Conservation (phyloP, 2,888 invertebrate genomes). For the Metopia argyrocephala region DNA sequence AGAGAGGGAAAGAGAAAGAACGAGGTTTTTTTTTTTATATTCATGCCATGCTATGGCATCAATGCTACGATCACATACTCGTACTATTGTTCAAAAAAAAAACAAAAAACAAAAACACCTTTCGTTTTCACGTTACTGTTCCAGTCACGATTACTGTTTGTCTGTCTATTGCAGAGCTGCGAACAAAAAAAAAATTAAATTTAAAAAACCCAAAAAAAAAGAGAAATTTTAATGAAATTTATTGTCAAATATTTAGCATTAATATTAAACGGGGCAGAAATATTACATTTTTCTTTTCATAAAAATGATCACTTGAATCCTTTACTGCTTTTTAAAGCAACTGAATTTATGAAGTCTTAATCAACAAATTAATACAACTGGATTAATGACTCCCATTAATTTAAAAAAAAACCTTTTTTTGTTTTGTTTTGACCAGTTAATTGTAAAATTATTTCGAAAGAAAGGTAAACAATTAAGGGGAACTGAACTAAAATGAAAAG, state of each 20-base stretch:
- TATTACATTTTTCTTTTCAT: no score
- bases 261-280: constrained; percentile 1
- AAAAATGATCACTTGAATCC: no score
- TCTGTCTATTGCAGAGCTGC: background rate
- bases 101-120: constrained; percentile 32
- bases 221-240: constrained; percentile 39
- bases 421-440: no score
- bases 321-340: background rate
- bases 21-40: constrained; percentile 7
- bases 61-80: background rate
- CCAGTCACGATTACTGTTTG: constrained; percentile 4
- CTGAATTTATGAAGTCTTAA: constrained; percentile 35
- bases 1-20: background rate
- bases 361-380: constrained; percentile 33
- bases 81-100: background rate
- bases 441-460: background rate
- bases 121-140: constrained; percentile 23
- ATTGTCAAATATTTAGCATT: constrained; percentile 55
- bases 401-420: background rate
- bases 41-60: constrained; percentile 28
- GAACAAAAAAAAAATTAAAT: background rate
- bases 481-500: background rate
- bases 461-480: background rate
- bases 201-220: background rate
- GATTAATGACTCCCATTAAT: constrained; percentile 43